These are phyloP conservation scores for Blastobasis adustella DNA, from an alignment of 2,888 invertebrate species.

Conservation along the genomic window DNA sequence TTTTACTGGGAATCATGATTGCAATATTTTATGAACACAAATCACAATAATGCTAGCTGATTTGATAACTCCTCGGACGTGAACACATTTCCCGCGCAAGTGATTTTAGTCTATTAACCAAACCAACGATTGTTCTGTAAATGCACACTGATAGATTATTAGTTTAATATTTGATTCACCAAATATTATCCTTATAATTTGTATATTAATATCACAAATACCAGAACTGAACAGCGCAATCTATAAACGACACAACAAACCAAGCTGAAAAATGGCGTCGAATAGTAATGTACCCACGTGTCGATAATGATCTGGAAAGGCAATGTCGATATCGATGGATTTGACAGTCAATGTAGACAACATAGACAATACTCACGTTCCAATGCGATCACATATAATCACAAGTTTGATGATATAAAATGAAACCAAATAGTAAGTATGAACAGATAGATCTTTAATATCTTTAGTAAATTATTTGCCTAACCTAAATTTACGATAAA, in stretches of 20 bases:
- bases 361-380: neutral
- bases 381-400: no score
- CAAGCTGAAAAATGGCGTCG: slow-evolving; percentile 13
- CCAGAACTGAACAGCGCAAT: no score
- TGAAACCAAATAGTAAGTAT: no score
- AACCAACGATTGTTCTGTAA: no score
- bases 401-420: no score
- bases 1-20: slow-evolving; percentile 53
- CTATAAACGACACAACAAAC: slow-evolving; percentile 7
- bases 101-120: slow-evolving; percentile 14
- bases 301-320: neutral
- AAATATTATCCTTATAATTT: neutral
- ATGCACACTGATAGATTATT: no score
- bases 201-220: no score
- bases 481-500: no score
- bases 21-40: no score
- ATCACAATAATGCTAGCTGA: neutral
- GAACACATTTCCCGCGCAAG: slow-evolving; percentile 72
- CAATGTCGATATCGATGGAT: neutral
- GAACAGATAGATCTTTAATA: no score
- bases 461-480: no score
- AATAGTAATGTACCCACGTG: slow-evolving; percentile 4
- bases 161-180: neutral
- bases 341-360: neutral
- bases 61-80: slow-evolving; percentile 15